Evolutionary conservation across 2,888 invertebrate genomes (phyloP), one percentile per base, ranked within the genome.

Genomic region (Ecliptopera silaceata): DNA sequence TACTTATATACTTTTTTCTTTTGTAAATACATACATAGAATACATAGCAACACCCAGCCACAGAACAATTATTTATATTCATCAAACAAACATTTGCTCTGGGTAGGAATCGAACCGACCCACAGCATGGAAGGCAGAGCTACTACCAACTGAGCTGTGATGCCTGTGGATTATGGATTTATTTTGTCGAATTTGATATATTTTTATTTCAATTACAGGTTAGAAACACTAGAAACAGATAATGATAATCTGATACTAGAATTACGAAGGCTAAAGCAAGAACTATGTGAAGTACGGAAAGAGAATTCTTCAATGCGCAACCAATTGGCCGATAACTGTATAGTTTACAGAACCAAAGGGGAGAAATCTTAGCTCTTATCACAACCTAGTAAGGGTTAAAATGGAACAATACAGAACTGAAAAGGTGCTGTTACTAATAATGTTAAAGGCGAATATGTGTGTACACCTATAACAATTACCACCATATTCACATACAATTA

Each of bases 171-270:
- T n/a, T n/a, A n/a, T n/a, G n/a, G n/a, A n/a, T n/a, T n/a, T n/a
- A n/a, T n/a, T n/a, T n/a, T n/a, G n/a, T n/a, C n/a, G n/a, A n/a
- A n/a, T n/a, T n/a, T n/a, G n/a, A n/a, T n/a, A 20, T 42, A 31
- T 44, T 20, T 45, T 29, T 18, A n/a, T 51, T 32, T 17, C 4
- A 2, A 13, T 63, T 60, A 36, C 82, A 92, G 92, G 69, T 74
- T 90, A 71, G 86, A 87, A 63, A 88, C 89, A 75, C 57, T 88
- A 54, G 87, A 91, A 76, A 78, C 81, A 56, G 96, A 97, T 65
- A 95, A 95, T 64, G 96, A 96, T 70, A 94, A 95, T 70, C 85
- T 96, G 8, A 90, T 93, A 4, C 90, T 94, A 74, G 95, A 96
- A 81, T 88, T 95, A 56, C 93, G 95, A 65, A 90, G 94, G 63